A percentile compares a stretch with the other conserved stretches of the same genome.
These are phyloP conservation scores for Eristalis tenax DNA, from an alignment of 2,888 invertebrate species.

Conservation along the genomic window DNA sequence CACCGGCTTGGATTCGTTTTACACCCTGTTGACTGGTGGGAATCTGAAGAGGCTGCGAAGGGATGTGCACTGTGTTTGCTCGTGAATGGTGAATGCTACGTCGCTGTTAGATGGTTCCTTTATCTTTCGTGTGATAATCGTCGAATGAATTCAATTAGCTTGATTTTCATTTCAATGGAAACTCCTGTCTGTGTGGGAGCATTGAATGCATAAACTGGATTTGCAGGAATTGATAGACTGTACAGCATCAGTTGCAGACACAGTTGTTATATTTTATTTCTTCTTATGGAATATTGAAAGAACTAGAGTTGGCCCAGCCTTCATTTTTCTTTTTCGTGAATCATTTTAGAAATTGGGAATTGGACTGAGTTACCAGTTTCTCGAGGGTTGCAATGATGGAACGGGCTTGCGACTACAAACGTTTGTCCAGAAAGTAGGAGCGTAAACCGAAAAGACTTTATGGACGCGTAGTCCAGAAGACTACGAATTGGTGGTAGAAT, in stretches of 20 bases:
- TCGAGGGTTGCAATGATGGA: too few relatives aligned
- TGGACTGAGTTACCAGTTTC: too few relatives aligned
- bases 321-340: not conserved
- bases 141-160: conserved; percentile 21
- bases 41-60: not conserved
- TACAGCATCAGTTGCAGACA: not conserved
- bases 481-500: too few relatives aligned
- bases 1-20: not conserved
- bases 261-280: not conserved
- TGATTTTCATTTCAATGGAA: conserved; percentile 20
- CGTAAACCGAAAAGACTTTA: too few relatives aligned
- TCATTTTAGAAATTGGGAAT: not conserved
- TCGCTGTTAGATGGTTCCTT: conserved; percentile 8
- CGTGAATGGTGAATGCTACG: conserved; percentile 2
- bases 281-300: not conserved
- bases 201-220: not conserved
- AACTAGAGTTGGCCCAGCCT: not conserved
- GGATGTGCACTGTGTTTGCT: not conserved
- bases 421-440: too few relatives aligned
- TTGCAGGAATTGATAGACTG: not conserved
- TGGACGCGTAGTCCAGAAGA: too few relatives aligned
- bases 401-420: too few relatives aligned
- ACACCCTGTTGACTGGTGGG: conserved; percentile 5
- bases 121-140: conserved; percentile 19
- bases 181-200: not conserved